Evolutionary conservation across 2,888 invertebrate genomes (phyloP).

Genomic region (Bhutanitis thaidina): DNA sequence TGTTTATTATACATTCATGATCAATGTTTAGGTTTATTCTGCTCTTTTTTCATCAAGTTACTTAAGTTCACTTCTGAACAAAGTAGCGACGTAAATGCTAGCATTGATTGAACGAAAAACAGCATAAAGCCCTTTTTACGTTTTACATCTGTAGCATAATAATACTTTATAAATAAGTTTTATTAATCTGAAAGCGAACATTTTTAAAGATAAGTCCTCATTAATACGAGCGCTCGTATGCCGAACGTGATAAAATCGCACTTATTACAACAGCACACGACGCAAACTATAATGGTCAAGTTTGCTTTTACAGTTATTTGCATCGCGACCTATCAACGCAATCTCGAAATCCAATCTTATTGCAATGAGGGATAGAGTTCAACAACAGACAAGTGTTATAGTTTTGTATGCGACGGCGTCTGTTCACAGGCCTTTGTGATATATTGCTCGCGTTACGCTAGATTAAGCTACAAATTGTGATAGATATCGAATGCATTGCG

Average conservation of each 20-base stretch:
- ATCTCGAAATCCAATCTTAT: slow-evolving; percentile 6
- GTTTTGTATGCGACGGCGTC: neutral
- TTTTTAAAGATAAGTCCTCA: neutral
- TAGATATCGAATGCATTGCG: slow-evolving; percentile 24
- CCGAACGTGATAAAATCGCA: neutral
- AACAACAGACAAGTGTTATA: neutral
- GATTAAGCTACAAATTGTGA: slow-evolving; percentile 35
- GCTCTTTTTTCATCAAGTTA: too few species aligned
- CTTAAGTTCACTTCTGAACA: too few species aligned
- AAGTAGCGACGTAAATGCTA: too few species aligned
- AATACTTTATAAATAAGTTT: too few species aligned
- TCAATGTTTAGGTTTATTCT: too few species aligned
- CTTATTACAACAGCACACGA: slow-evolving; percentile 3
- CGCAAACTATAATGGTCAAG: slow-evolving; percentile 1
- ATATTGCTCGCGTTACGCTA: slow-evolving; percentile 28
- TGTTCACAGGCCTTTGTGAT: slow-evolving; percentile 17
- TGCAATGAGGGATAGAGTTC: neutral
- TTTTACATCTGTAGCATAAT: too few species aligned
- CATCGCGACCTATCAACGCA: neutral
- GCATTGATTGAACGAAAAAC: too few species aligned
- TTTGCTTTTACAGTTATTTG: slow-evolving; percentile 10
- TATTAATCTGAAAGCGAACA: neutral
- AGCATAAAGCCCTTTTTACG: too few species aligned
- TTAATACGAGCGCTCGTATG: neutral
- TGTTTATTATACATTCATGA: too few species aligned